phyloP scores from a whole-genome alignment of 2,888 invertebrate genomes.

The Sericinus montela region DNA sequence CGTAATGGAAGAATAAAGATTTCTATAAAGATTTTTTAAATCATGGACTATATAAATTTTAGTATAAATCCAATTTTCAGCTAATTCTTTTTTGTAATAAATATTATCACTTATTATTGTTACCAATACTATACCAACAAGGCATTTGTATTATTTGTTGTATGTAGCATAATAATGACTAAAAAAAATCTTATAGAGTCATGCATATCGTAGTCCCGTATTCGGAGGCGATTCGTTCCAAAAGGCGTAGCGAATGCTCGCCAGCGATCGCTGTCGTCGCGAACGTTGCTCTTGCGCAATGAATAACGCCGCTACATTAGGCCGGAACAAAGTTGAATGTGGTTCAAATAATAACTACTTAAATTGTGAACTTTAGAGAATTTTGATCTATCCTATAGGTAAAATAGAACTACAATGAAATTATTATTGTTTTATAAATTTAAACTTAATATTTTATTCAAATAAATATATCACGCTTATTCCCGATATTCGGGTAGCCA shows the following conservation, averaged over 20 bases:
- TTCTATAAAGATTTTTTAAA: too few relatives aligned
- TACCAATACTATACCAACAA: slow-evolving; percentile 9
- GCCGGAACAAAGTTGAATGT: slow-evolving; percentile 57
- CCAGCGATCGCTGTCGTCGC: slow-evolving; percentile 48
- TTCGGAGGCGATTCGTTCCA: slow-evolving; percentile 68
- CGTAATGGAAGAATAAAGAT: too few relatives aligned
- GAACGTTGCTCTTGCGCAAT: slow-evolving; percentile 58
- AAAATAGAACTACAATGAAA: too few relatives aligned
- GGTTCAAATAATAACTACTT: slow-evolving; percentile 11
- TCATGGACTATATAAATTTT: too few relatives aligned
- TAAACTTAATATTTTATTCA: too few relatives aligned
- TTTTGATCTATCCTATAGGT: too few relatives aligned
- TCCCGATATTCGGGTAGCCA: too few relatives aligned
- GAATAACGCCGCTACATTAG: slow-evolving; percentile 60
- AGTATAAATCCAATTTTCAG: too few relatives aligned
- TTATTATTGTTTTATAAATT: too few relatives aligned
- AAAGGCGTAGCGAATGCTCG: slow-evolving; percentile 57
- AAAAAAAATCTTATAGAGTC: slow-evolving; percentile 48
- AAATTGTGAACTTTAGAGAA: slow-evolving; percentile 29
- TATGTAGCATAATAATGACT: slow-evolving; percentile 18
- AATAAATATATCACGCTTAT: too few relatives aligned
- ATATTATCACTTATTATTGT: slow-evolving; percentile 20
- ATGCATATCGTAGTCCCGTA: slow-evolving; percentile 47
- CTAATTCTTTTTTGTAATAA: too few relatives aligned
- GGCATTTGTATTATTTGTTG: slow-evolving; percentile 8